Evolutionary conservation across 2,888 invertebrate species (phyloP).

Genomic region (Eupithecia pulchellata): DNA sequence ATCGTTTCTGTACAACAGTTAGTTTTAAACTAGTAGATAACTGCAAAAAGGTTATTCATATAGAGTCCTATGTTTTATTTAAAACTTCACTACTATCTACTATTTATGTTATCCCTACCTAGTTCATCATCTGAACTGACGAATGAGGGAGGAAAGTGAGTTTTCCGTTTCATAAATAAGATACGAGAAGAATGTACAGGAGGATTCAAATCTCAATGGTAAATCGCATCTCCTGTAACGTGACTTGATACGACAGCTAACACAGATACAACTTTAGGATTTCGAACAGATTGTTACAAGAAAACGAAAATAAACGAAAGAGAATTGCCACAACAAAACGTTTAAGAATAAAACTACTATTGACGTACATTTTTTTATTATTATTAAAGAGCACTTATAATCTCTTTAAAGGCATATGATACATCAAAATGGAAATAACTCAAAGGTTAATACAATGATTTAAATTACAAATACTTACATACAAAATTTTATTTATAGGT

Average conservation of each 20-base stretch:
- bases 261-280: conserved; percentile 16
- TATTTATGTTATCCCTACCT: too few relatives aligned
- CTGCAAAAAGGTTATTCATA: too few relatives aligned
- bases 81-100: neutral
- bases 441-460: neutral
- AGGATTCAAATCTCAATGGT: conserved; percentile 24
- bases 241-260: conserved; percentile 23
- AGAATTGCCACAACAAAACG: conserved; percentile 1
- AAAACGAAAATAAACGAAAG: conserved; percentile 13
- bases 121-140: neutral
- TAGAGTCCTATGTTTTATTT: neutral
- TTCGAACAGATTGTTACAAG: neutral
- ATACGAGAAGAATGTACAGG: conserved; percentile 9
- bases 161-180: conserved; percentile 13
- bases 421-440: neutral
- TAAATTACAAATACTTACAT: neutral
- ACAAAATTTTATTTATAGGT: neutral
- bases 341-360: neutral
- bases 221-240: conserved; percentile 19
- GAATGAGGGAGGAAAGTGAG: neutral
- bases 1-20: too few relatives aligned
- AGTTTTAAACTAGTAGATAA: too few relatives aligned
- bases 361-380: neutral
- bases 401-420: neutral
- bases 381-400: neutral